Conservation (phyloP, 2,888 invertebrate species). For the Clepsis dumicolana region DNA sequence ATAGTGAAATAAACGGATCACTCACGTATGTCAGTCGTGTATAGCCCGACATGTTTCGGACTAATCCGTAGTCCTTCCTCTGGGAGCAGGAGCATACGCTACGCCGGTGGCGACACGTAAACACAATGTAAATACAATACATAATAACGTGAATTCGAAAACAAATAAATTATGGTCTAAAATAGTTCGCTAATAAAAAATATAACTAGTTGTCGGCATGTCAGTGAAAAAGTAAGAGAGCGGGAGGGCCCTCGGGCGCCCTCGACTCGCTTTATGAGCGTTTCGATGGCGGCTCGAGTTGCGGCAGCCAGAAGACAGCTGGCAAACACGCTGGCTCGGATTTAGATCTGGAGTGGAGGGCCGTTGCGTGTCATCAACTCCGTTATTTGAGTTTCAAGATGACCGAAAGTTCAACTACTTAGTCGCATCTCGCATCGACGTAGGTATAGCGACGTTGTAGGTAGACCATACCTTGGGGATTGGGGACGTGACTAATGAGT, state of each 20-base stretch:
- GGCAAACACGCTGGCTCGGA: slow-evolving; percentile 33
- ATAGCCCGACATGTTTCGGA: too few relatives aligned
- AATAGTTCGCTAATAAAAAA: slow-evolving; percentile 25
- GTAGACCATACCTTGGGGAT: too few relatives aligned
- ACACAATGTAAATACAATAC: too few relatives aligned
- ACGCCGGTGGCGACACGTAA: too few relatives aligned
- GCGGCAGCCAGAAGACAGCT: slow-evolving; percentile 29
- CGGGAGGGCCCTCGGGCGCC: slow-evolving; percentile 29
- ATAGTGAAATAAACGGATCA: too few relatives aligned
- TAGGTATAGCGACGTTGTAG: neutral
- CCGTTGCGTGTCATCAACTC: slow-evolving; percentile 11
- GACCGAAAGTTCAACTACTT: neutral
- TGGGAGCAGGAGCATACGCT: too few relatives aligned
- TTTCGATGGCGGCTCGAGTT: slow-evolving; percentile 34
- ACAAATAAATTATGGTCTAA: neutral
- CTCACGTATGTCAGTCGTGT: too few relatives aligned
- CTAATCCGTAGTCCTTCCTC: too few relatives aligned
- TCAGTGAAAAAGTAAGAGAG: slow-evolving; percentile 27
- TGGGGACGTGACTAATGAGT: too few relatives aligned
- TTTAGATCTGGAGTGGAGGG: slow-evolving; percentile 31
- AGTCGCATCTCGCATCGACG: neutral
- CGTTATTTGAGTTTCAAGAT: slow-evolving; percentile 30
- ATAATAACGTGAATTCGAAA: too few relatives aligned
- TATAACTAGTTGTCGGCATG: slow-evolving; percentile 14
- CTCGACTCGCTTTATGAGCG: slow-evolving; percentile 34